A percentile compares a stretch with the other conserved stretches of the same genome.
These are phyloP conservation scores for Exocentrus adspersus DNA, from an alignment of 2,888 invertebrate species.

Conservation along the genomic window DNA sequence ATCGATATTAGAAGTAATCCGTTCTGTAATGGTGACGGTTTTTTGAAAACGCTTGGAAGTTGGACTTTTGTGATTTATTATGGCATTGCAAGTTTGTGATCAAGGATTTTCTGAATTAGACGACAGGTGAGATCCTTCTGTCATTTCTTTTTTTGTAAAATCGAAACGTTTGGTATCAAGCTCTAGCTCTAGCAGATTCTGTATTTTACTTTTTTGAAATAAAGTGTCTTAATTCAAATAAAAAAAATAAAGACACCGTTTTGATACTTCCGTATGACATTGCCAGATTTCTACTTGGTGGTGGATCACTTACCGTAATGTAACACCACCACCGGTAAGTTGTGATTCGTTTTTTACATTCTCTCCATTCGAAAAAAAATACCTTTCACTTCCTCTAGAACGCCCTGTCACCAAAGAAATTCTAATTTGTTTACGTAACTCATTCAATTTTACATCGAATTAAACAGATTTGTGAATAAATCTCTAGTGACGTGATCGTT, in stretches of 20 bases:
- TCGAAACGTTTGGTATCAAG: too few relatives aligned
- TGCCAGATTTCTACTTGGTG: too few relatives aligned
- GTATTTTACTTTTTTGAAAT: too few relatives aligned
- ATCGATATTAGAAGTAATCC: constrained; percentile 5
- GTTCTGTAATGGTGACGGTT: not conserved
- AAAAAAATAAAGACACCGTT: too few relatives aligned
- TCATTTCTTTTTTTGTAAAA: too few relatives aligned
- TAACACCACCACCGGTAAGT: not conserved
- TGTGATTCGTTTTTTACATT: not conserved
- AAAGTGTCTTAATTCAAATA: too few relatives aligned
- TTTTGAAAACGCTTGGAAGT: not conserved
- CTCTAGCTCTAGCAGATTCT: too few relatives aligned
- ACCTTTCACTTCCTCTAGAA: constrained; percentile 1
- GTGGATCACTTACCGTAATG: not conserved
- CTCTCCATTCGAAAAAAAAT: not conserved
- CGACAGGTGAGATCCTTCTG: constrained; percentile 19
- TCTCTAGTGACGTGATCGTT: not conserved
- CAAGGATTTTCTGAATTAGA: constrained; percentile 1
- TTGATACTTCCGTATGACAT: too few relatives aligned
- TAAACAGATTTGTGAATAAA: not conserved
- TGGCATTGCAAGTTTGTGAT: constrained; percentile 25
- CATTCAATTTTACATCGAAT: not conserved
- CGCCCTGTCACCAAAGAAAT: not conserved
- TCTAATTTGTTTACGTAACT: not conserved
- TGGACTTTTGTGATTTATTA: constrained; percentile 22